Evolutionary conservation across 2,113 vertebrate genomes (phyloP).

Genomic region (Redunca redunca): DNA sequence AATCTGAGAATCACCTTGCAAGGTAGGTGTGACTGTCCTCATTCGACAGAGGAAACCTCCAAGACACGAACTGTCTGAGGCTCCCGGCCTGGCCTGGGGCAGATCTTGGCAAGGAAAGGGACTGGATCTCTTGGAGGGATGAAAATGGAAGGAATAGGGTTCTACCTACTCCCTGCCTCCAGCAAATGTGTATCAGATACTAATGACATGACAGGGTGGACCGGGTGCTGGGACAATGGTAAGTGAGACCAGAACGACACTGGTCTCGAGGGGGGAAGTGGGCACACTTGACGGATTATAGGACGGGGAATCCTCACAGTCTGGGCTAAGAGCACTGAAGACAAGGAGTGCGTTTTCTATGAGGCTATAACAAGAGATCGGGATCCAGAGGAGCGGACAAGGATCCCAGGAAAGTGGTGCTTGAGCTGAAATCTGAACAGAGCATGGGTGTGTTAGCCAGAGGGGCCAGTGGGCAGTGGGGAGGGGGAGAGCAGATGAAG

Average conservation of each 20-base stretch:
- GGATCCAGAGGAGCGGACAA: not conserved
- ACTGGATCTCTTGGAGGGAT: not conserved
- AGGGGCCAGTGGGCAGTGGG: not conserved
- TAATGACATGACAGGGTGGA: rapidly evolving
- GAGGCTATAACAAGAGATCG: not conserved
- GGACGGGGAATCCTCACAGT: not conserved
- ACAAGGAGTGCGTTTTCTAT: not conserved
- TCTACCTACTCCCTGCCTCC: not conserved
- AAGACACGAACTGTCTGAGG: not conserved
- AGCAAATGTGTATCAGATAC: too few relatives aligned
- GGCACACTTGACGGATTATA: rapidly evolving
- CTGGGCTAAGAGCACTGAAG: not conserved
- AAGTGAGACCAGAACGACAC: not conserved
- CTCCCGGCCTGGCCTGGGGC: rapidly evolving
- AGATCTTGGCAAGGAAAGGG: not conserved
- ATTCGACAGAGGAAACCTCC: not conserved
- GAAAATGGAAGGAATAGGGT: not conserved
- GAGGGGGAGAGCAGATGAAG: not conserved
- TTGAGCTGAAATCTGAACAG: not conserved
- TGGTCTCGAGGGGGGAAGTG: rapidly evolving
- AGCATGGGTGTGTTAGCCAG: not conserved
- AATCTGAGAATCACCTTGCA: not conserved
- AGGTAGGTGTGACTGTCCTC: not conserved
- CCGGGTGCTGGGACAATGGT: rapidly evolving
- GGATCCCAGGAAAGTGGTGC: not conserved